Evolutionary conservation across 2,888 invertebrate genomes (phyloP), one percentile per base, ranked within the genome.

Genomic region (Orthonychiurus folsomi): DNA sequence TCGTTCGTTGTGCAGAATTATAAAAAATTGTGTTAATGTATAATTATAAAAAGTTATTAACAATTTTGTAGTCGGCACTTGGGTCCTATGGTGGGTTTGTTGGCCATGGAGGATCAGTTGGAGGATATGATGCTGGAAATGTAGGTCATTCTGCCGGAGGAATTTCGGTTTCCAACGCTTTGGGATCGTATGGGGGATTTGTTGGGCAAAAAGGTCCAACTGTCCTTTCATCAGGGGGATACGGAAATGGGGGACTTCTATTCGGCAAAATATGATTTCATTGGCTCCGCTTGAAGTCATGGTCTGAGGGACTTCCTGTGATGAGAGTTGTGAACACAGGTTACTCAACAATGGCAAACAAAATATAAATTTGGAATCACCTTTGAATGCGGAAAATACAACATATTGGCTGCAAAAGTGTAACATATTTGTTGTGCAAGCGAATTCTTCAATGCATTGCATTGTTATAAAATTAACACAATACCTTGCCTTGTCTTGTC

Each of bases 161-260:
- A 21, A 66, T 66, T 15, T 60, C 64, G 2, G 62, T 66, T 50
- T 24, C 62, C 21, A 62, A 62, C 3, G 66, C 66, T 15, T 55
- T 66, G 3, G 66, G 66, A 1, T 60, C 66, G 15, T 66, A 66
- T 27, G 66, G 66, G 12, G 64, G 64, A 2, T 61, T 62, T 23
- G 27, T 61, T 2, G 64, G 63, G 2, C 64, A 66, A 55, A 24
- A 59, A 9, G 63, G 66, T 12, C 66, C 66, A 23, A 61, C 59
- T 20, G 63, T 64, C 1, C n/a, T 66, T 0, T 64, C 64, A 24
- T 63, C 63, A 3, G 66, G 66, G 27, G 66, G 66, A 20, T 66
- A 57, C 28, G 66, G 66, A 20, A 60, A 61, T 24, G 66, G 66
- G 2, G 66, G 66, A 48, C 58, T 66, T n/a, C 62, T 66, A 1